Conservation (phyloP, 2,113 vertebrate genomes). For the Oreotrochilus melanogaster region DNA sequence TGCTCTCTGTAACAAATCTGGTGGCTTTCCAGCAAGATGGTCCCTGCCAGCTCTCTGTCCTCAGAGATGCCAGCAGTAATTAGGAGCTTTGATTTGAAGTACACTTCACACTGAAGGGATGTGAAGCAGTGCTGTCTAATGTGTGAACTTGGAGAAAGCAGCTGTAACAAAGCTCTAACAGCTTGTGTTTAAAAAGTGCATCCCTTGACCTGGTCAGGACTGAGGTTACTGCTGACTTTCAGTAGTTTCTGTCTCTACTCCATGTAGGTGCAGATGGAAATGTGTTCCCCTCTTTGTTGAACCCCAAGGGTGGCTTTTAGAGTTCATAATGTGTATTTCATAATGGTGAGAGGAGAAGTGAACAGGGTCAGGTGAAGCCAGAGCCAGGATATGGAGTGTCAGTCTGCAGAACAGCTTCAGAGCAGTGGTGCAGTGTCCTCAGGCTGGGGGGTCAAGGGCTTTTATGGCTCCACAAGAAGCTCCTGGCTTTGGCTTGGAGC, state of each 20-base stretch:
- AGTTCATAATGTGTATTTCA: background rate
- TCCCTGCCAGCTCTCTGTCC: background rate
- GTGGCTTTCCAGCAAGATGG: constrained; percentile 17
- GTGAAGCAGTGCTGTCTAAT: background rate
- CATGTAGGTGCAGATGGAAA: fast-evolving
- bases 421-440: background rate
- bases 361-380: background rate
- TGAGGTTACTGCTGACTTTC: background rate
- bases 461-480: background rate
- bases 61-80: background rate
- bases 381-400: fast-evolving
- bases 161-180: background rate
- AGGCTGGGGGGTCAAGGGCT: background rate
- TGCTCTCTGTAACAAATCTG: background rate
- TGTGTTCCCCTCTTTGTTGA: background rate
- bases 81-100: background rate
- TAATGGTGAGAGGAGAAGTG: background rate
- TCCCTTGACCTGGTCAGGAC: background rate
- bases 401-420: background rate
- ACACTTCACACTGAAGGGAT: background rate
- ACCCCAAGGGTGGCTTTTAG: background rate
- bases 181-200: background rate
- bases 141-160: background rate
- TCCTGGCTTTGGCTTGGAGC: background rate
- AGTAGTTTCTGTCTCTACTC: background rate